Conservation (phyloP, 2,888 invertebrate species). For the Lycia hirtaria region DNA sequence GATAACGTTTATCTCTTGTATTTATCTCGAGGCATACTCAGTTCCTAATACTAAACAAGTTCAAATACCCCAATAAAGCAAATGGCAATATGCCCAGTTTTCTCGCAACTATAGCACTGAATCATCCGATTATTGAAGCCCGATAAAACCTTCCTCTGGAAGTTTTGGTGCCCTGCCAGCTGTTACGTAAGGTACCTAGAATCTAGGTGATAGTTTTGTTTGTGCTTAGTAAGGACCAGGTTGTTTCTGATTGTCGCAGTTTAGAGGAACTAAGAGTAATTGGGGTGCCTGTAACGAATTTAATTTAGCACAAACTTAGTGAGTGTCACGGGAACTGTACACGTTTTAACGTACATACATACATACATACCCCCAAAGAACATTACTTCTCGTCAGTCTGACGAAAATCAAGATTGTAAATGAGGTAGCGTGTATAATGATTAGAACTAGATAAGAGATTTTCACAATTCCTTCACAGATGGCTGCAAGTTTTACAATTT, state of each 20-base stretch:
- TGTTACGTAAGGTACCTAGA: conserved; percentile 2
- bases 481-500: neutral
- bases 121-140: conserved; percentile 8
- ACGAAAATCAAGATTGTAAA: no score
- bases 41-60: conserved; percentile 6
- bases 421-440: neutral
- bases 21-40: neutral
- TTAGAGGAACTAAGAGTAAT: neutral
- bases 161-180: conserved; percentile 21
- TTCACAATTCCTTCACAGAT: neutral
- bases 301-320: no score
- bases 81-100: conserved; percentile 14
- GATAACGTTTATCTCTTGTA: neutral
- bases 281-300: neutral
- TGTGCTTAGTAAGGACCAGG: neutral
- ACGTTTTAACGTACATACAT: no score
- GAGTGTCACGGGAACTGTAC: no score
- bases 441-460: neutral
- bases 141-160: conserved; percentile 5
- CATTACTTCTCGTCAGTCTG: no score
- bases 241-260: neutral
- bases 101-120: neutral
- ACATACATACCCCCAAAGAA: no score
- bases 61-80: conserved; percentile 17
- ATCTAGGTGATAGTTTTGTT: neutral